Evolutionary conservation across 2,888 invertebrate genomes (phyloP), one percentile per base, ranked within the genome.

Genomic region (Ophion slaviceki): DNA sequence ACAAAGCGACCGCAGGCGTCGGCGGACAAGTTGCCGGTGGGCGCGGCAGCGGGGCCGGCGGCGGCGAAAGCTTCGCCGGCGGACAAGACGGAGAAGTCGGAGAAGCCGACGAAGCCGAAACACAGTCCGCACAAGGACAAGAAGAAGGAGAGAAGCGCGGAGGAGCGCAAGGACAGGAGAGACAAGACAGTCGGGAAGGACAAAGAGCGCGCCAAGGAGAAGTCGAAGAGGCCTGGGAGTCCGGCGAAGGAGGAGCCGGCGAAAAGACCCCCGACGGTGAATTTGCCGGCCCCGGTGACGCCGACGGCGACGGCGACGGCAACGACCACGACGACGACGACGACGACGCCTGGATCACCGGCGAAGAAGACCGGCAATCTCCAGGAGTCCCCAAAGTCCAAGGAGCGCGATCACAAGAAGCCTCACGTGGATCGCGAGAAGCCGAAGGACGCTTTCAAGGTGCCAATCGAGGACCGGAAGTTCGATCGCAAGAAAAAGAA

Each of bases 1-100:
- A 95, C 95, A 45, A 96, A 96, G 89, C 96, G 96, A 92, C 75
- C 88, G 10, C 92, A 92, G 77, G 80, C 87, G 53, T 94, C 92
- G 79, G 86, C 88, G 8, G 93, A 88, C 90, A 89, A 91, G 62
- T 53, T 53, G 53, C 11, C 53, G 14, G 11, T 17, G 53, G 53
- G 53, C 5, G 88, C 40, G 40, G 40, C 8, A 5, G 40, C 40
- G 6, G 7, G 40, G 40, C 40, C 66, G 14, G 14, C 94, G 59
- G 94, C 92, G 80, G 88, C 87, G 8, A 93, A 88, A 90, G 89
- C 91, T 3, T 82, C 87, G 5, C 53, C 53, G 64, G 94, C 94
- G 88, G 95, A 96, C 47, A 96, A 96, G 91, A 94, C 95, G 86
- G 96, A 96, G 3, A 96, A 96, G 89, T 71, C 84, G 87, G 94